These are phyloP conservation scores for Capitulum mitella DNA, from an alignment of 2,888 invertebrate genomes.

Conservation along the genomic window DNA sequence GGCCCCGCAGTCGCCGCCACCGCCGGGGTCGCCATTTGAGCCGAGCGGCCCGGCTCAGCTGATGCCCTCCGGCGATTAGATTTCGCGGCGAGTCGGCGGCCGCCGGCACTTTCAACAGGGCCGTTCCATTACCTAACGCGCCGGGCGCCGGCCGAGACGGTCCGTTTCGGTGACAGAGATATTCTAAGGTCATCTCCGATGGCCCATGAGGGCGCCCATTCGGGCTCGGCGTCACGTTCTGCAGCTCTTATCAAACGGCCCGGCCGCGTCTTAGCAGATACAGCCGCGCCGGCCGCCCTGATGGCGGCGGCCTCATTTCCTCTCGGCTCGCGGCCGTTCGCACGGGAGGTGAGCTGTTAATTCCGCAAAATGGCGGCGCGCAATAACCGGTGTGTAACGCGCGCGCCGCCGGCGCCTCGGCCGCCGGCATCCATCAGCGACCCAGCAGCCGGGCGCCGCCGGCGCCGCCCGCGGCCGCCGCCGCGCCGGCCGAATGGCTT, in stretches of 20 bases:
- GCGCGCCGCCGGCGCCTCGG: background rate
- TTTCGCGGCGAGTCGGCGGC: background rate
- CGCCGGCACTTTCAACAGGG: background rate
- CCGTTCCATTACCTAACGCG: conserved; percentile 21
- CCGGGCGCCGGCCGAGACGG: background rate
- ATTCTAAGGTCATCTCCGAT: conserved; percentile 24
- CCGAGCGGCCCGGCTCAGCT: background rate
- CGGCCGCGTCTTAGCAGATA: background rate
- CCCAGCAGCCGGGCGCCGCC: background rate
- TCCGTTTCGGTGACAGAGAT: background rate
- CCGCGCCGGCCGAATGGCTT: background rate
- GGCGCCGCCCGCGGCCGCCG: background rate
- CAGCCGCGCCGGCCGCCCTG: background rate
- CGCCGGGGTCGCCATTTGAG: background rate
- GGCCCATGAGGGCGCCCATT: background rate
- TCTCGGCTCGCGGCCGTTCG: background rate
- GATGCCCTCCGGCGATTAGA: background rate
- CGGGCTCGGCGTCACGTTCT: background rate
- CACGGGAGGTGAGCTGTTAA: conserved; percentile 20
- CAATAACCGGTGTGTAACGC: conserved; percentile 20
- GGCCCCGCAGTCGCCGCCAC: too few relatives aligned
- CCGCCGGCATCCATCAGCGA: background rate
- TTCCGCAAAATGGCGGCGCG: conserved; percentile 17
- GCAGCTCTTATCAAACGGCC: background rate
- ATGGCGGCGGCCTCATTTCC: background rate